Evolutionary conservation across 2,888 invertebrate species (phyloP), one percentile per base, ranked within the genome.

Genomic region (Gerosis bhagava): DNA sequence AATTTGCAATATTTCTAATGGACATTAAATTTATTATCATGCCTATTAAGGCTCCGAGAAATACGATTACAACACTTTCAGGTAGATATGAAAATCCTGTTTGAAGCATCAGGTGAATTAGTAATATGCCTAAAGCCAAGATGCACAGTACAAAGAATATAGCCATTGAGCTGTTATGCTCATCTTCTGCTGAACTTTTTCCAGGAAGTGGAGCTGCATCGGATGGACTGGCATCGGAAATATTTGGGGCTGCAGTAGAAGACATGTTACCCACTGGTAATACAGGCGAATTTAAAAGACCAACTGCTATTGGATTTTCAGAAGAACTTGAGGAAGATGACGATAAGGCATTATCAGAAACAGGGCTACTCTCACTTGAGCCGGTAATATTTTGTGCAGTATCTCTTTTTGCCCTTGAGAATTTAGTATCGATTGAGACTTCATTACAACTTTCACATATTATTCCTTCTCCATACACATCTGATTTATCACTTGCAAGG

Each of bases 111-210:
- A 97, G 90, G 76, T 99, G 99, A 57, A 99, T 98, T 16, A 98
- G 84, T 36, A 99, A 83, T 58, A 99, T 98, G 42, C 98, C 98
- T 47, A 99, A 83, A 37, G 98, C 98, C 49, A 99, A 90, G 7
- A 99, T 97, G 68, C 98, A 96, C 0, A 99, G 90, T 8, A 99
- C 98, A 77, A 99, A 99, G 82, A 99, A 99, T 73, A 99, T 97
- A 0, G 99, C 97, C 92, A 98, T 94, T 1, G 98, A 98, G 68
- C 97, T 97, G 67, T 97, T 96, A 70, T 98, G 97, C 75, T 99
- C 98, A 80, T 97, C 96, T 83, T 98, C 97, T 2, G 97, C 97
- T 2, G 97, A 95, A 59, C 95, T 96, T 71, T 96, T 95, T 60
- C 95, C 95, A 0, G 98, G 98, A 28, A 98, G 77, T 2, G 95